Conservation (phyloP, 2,888 invertebrate species). For the Dolichopus griseipennis region DNA sequence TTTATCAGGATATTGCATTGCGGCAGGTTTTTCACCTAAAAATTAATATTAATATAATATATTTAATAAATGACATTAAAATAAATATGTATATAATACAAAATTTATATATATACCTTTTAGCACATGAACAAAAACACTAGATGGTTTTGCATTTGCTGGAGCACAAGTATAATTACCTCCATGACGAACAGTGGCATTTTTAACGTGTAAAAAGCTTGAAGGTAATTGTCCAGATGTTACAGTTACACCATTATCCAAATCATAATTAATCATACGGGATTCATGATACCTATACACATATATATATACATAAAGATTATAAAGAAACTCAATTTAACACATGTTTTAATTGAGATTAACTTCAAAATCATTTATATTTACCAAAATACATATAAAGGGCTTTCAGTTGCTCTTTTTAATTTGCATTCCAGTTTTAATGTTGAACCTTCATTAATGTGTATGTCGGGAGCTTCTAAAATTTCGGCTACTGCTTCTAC, state of each 20-base stretch:
- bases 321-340: too few species aligned
- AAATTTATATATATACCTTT: slow-evolving; percentile 44
- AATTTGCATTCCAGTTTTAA: slow-evolving; percentile 41
- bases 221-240: slow-evolving; percentile 31
- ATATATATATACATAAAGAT: neutral
- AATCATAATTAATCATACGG: slow-evolving; percentile 23
- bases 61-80: too few species aligned
- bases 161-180: slow-evolving; percentile 76
- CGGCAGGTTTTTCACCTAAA: slow-evolving; percentile 41
- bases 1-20: slow-evolving; percentile 42
- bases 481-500: slow-evolving; percentile 43
- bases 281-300: slow-evolving; percentile 23
- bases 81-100: too few species aligned
- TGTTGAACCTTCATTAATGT: slow-evolving; percentile 43
- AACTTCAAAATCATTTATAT: slow-evolving; percentile 20
- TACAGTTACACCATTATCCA: slow-evolving; percentile 21
- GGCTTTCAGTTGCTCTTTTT: slow-evolving; percentile 42
- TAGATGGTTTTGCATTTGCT: slow-evolving; percentile 65
- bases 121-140: slow-evolving; percentile 65
- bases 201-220: slow-evolving; percentile 59
- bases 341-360: too few species aligned
- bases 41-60: slow-evolving; percentile 6
- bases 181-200: slow-evolving; percentile 56
- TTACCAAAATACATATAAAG: slow-evolving; percentile 43
- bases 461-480: slow-evolving; percentile 40